These are phyloP conservation scores for Aphis gossypii DNA, from an alignment of 1,140 invertebrate genomes.

Conservation along the genomic window DNA sequence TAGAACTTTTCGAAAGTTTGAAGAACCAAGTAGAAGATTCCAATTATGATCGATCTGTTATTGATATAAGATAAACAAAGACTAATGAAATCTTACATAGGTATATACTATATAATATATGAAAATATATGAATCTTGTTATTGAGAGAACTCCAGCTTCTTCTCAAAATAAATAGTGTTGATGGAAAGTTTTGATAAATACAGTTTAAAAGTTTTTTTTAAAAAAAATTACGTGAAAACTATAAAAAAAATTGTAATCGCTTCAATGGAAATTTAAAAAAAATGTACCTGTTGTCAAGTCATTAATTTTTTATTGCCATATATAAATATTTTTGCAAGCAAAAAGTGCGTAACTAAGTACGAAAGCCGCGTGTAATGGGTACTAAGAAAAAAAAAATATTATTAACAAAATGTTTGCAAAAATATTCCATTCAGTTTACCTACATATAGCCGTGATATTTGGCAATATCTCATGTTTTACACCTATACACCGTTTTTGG, in stretches of 20 bases:
- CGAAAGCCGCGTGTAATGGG: no score
- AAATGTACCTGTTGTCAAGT: not conserved
- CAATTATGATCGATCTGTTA: no score
- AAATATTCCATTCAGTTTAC: not conserved
- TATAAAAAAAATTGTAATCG: not conserved
- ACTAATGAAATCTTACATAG: not conserved
- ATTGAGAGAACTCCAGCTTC: not conserved
- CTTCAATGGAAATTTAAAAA: not conserved
- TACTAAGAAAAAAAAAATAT: not conserved
- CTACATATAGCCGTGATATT: not conserved
- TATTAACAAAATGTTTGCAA: not conserved
- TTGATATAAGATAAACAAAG: not conserved
- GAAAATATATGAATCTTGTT: not conserved
- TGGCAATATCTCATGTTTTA: not conserved
- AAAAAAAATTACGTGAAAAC: not conserved
- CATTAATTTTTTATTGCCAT: not conserved
- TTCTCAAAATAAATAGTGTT: not conserved
- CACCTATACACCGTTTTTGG: not conserved
- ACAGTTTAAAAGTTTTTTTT: no score
- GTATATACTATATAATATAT: no score
- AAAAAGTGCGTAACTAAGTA: no score
- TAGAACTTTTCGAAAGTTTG: not conserved
- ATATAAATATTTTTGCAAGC: not conserved
- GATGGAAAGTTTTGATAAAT: no score
- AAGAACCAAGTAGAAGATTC: no score